A percentile compares a stretch with the other conserved stretches of the same genome.
These are phyloP conservation scores for Clivina fossor DNA, from an alignment of 2,888 invertebrate genomes.

Conservation along the genomic window DNA sequence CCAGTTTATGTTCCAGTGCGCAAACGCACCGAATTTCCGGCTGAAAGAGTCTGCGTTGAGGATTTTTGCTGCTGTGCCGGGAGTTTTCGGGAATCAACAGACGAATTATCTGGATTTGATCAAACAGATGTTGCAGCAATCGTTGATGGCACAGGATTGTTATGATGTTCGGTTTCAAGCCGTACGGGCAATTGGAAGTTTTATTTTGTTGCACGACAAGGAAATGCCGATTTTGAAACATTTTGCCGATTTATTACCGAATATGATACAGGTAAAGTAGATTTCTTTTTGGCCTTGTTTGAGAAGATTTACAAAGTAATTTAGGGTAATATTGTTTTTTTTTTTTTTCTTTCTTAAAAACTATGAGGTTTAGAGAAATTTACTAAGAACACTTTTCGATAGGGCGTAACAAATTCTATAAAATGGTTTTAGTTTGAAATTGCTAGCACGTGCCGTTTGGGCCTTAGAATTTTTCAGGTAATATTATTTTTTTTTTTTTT, in stretches of 20 bases:
- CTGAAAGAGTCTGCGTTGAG: slow-evolving; percentile 92
- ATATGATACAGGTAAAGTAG: slow-evolving; percentile 73
- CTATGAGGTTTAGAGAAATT: too few species aligned
- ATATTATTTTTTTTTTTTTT: too few species aligned
- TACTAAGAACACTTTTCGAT: too few species aligned
- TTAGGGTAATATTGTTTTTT: too few species aligned
- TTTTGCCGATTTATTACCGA: slow-evolving; percentile 82
- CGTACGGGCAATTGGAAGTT: slow-evolving; percentile 81
- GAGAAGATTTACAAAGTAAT: too few species aligned
- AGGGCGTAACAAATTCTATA: too few species aligned
- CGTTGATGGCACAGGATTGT: slow-evolving; percentile 68
- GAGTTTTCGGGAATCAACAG: slow-evolving; percentile 96
- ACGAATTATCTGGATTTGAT: slow-evolving; percentile 88
- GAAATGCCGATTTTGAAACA: slow-evolving; percentile 88
- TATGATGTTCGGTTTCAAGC: slow-evolving; percentile 79
- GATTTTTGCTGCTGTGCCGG: slow-evolving; percentile 94
- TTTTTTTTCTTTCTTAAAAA: too few species aligned
- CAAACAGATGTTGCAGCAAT: slow-evolving; percentile 90
- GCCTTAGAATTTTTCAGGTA: too few species aligned
- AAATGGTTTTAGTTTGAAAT: too few species aligned
- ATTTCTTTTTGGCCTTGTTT: too few species aligned
- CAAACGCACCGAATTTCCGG: slow-evolving; percentile 77
- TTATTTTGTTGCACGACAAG: slow-evolving; percentile 90
- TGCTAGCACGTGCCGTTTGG: too few species aligned
- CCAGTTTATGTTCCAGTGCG: slow-evolving; percentile 92